phyloP scores from a whole-genome alignment of 2,888 invertebrate species.

The Pimpla rufipes region DNA sequence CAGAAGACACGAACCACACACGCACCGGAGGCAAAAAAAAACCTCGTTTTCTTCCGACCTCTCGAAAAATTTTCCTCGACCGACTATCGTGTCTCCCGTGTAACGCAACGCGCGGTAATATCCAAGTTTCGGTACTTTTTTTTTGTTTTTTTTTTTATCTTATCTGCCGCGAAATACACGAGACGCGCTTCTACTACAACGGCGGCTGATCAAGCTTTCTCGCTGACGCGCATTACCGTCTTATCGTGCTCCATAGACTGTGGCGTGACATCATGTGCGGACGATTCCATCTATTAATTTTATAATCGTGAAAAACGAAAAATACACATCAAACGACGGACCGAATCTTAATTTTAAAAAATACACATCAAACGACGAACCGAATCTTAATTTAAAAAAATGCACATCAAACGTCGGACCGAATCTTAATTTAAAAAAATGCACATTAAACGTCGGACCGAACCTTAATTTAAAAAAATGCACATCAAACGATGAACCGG shows the following conservation, averaged over 20 bases:
- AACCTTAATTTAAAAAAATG: neutral
- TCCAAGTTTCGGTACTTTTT: constrained; percentile 55
- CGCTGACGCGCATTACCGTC: constrained; percentile 61
- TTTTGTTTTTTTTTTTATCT: constrained; percentile 76
- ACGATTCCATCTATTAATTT: constrained; percentile 32
- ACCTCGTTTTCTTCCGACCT: neutral
- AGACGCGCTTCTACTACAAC: constrained; percentile 13
- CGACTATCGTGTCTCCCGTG: constrained; percentile 36
- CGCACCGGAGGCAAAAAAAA: neutral
- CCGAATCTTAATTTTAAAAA: neutral
- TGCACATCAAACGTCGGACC: neutral
- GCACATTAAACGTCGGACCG: neutral
- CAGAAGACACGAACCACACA: neutral
- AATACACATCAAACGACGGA: neutral
- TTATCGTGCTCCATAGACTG: constrained; percentile 69
- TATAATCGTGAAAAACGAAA: constrained; percentile 11
- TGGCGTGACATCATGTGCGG: constrained; percentile 5
- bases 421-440: neutral
- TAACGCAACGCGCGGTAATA: constrained; percentile 47
- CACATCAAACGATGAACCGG: no score
- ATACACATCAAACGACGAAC: neutral
- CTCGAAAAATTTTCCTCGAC: neutral
- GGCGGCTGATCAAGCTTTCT: constrained; percentile 64
- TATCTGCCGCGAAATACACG: constrained; percentile 73
- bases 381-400: neutral